A percentile compares a stretch with the other conserved stretches of the same genome.
Evolutionary conservation across 1,140 invertebrate genomes (phyloP).

Genomic region (Drosophila virilis): DNA sequence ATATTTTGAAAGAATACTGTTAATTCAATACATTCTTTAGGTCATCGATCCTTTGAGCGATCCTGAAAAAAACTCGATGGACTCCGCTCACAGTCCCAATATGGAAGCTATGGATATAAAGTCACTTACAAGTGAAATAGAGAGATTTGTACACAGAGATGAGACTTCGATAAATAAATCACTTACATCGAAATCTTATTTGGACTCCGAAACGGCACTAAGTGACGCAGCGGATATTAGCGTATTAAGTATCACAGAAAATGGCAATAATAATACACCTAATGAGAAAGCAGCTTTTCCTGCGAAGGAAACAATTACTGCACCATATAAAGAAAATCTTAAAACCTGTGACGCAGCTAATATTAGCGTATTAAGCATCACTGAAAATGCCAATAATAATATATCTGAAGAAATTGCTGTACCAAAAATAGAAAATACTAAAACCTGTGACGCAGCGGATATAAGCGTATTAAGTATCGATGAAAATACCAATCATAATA

Average conservation of each 20-base stretch:
- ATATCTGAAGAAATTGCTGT: not conserved
- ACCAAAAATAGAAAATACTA: not conserved
- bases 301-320: not conserved
- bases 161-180: constrained; percentile 34
- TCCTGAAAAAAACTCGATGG: not conserved
- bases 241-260: not conserved
- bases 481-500: not conserved
- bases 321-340: constrained; percentile 1
- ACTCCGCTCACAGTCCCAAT: not conserved
- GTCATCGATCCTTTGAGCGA: not conserved
- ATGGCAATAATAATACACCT: not conserved
- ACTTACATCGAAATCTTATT: not conserved
- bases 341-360: not conserved
- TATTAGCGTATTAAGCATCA: not conserved
- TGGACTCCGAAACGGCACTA: not conserved
- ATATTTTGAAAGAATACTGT: not conserved
- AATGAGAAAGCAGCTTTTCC: not conserved
- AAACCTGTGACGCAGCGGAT: not conserved
- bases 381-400: not conserved
- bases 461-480: not conserved
- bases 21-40: not conserved
- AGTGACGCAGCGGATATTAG: not conserved
- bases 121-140: constrained; percentile 77
- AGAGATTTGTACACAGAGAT: constrained; percentile 68
- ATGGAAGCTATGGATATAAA: constrained; percentile 60